A percentile compares a stretch with the other conserved stretches of the same genome.
Conservation (phyloP, 2,797 vertebrate species). For the Semotilus atromaculatus region DNA sequence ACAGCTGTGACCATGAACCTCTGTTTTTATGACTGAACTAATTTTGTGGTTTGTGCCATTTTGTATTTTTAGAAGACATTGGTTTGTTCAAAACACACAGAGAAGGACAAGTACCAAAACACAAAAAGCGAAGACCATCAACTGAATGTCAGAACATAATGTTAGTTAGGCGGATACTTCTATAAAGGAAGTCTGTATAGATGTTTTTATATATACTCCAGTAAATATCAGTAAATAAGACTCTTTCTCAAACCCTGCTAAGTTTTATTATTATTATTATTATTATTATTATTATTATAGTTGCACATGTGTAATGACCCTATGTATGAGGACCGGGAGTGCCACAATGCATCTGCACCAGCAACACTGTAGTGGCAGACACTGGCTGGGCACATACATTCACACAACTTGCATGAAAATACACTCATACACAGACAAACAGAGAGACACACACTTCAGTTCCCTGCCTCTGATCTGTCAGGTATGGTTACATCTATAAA, state of each 20-base stretch:
- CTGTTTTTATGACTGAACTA: slow-evolving; percentile 50
- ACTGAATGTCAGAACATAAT: background rate
- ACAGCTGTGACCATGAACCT: slow-evolving; percentile 33
- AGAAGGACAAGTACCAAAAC: background rate
- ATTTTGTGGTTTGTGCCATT: slow-evolving; percentile 17
- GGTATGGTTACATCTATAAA: slow-evolving; percentile 46
- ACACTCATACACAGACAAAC: slow-evolving; percentile 30
- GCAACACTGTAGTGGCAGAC: slow-evolving; percentile 44
- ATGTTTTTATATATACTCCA: no score
- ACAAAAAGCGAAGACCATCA: background rate
- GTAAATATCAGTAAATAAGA: background rate
- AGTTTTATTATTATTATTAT: background rate
- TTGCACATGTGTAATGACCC: slow-evolving; percentile 43
- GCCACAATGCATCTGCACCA: slow-evolving; percentile 20
- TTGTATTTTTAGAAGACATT: slow-evolving; percentile 8
- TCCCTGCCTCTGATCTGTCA: slow-evolving; percentile 45
- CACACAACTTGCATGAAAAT: slow-evolving; percentile 19
- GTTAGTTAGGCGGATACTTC: background rate
- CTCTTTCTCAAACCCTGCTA: background rate
- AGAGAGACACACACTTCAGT: slow-evolving; percentile 37
- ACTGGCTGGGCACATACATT: slow-evolving; percentile 18
- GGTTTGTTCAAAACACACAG: slow-evolving; percentile 2
- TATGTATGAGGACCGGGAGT: slow-evolving; percentile 32
- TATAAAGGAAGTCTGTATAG: background rate
- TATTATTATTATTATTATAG: no score